A percentile compares a stretch with the other conserved stretches of the same genome.
Evolutionary conservation across 2,888 invertebrate species (phyloP).

Genomic region (Apodemia mormo): DNA sequence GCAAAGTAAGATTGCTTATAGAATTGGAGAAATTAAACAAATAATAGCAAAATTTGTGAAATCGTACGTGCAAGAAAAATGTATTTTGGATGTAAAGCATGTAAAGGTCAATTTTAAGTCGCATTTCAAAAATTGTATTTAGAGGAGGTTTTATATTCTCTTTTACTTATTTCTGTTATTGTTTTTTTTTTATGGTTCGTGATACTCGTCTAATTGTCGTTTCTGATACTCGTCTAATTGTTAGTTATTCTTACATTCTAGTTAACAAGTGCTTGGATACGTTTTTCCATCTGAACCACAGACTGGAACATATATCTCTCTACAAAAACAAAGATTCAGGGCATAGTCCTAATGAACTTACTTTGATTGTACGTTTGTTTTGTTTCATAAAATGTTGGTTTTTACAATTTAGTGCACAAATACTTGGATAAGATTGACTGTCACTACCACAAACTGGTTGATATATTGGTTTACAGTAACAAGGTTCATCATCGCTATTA

Average conservation of each 20-base stretch:
- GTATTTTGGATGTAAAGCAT: too few relatives aligned
- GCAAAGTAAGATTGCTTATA: too few relatives aligned
- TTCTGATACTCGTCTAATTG: not conserved
- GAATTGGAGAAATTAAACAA: too few relatives aligned
- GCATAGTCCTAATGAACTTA: conserved; percentile 30
- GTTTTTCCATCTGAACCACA: conserved; percentile 49
- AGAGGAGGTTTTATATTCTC: not conserved
- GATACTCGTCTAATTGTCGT: not conserved
- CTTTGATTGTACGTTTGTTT: conserved; percentile 15
- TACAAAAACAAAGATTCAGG: conserved; percentile 27
- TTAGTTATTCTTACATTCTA: not conserved
- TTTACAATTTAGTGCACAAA: conserved; percentile 36
- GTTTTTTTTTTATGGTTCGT: not conserved
- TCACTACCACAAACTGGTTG: conserved; percentile 43
- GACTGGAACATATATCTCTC: conserved; percentile 35
- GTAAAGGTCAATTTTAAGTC: too few relatives aligned
- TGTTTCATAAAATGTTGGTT: conserved; percentile 26
- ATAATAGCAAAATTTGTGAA: too few relatives aligned
- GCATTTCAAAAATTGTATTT: too few relatives aligned
- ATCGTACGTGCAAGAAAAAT: too few relatives aligned
- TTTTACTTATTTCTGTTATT: not conserved
- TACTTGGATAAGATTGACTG: conserved; percentile 38
- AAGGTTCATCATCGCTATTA: not conserved
- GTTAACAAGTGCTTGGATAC: not conserved
- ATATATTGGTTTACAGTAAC: conserved; percentile 7